Conservation (phyloP, 2,113 vertebrate genomes). For the Thamnophis sirtalis region DNA sequence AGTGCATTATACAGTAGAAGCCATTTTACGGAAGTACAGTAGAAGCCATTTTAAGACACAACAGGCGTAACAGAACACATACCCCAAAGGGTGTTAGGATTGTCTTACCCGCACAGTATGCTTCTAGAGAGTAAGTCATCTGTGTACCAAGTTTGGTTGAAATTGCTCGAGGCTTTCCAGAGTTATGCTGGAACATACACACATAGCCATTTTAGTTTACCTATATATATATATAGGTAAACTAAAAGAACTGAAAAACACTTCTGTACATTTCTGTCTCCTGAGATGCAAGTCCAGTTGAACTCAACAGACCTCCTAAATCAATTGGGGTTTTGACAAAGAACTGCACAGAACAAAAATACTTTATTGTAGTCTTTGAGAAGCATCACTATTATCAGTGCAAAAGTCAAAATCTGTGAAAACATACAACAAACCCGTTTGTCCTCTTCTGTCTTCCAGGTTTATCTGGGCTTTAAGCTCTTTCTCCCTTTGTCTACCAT, state of each 20-base stretch:
- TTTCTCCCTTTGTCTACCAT: not conserved
- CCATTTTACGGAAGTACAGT: too few species aligned
- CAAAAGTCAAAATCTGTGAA: not conserved
- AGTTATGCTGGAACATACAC: too few species aligned
- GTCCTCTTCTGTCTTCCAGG: not conserved
- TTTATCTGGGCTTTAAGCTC: not conserved
- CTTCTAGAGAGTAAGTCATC: too few species aligned
- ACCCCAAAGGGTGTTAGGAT: too few species aligned
- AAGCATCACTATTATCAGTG: not conserved
- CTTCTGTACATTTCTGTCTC: not conserved
- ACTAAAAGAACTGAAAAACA: not conserved
- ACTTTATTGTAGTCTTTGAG: not conserved
- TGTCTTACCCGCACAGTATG: too few species aligned
- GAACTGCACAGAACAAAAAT: not conserved
- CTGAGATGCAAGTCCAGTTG: not conserved
- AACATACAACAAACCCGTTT: not conserved
- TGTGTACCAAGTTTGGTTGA: too few species aligned
- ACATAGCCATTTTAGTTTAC: too few species aligned
- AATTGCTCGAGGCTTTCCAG: too few species aligned
- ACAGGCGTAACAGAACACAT: too few species aligned
- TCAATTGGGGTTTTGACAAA: not conserved
- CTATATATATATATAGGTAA: not conserved
- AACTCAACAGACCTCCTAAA: not conserved
- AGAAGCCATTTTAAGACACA: too few species aligned
- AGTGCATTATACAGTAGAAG: too few species aligned